Conservation (phyloP, 2,113 vertebrate species). For the Semicossyphus pulcher region DNA sequence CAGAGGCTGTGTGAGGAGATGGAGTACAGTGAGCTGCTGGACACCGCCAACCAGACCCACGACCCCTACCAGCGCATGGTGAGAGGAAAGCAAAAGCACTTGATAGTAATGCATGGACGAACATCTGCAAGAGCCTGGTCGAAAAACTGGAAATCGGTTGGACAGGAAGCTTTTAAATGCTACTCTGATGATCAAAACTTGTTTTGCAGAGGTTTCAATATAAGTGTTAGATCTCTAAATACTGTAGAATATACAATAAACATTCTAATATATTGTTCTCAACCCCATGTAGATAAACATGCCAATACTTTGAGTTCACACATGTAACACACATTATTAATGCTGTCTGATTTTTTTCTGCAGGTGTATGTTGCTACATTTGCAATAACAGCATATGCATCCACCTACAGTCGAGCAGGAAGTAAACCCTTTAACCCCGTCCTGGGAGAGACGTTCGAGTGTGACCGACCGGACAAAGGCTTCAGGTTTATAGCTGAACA, state of each 20-base stretch:
- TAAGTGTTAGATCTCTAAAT: no score
- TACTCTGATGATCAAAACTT: no score
- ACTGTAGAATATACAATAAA: no score
- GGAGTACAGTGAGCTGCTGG: slow-evolving; percentile 95
- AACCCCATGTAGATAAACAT: not conserved
- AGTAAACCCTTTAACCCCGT: slow-evolving; percentile 98
- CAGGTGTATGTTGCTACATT: slow-evolving; percentile 96
- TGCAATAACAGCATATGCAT: slow-evolving; percentile 92
- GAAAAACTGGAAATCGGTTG: no score
- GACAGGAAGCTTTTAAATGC: not conserved
- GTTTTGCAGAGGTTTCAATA: no score
- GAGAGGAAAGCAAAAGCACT: not conserved
- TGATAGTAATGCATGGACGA: not conserved
- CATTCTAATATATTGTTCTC: no score
- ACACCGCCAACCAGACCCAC: slow-evolving; percentile 85
- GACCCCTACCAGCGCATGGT: slow-evolving; percentile 94
- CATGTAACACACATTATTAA: not conserved
- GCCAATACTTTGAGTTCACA: not conserved
- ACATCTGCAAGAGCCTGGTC: no score
- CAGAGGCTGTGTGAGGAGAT: slow-evolving; percentile 97
- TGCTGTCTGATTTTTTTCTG: slow-evolving; percentile 6
- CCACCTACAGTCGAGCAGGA: slow-evolving; percentile 91
- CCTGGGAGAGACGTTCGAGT: slow-evolving; percentile 97
- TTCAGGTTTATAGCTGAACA: slow-evolving; percentile 96
- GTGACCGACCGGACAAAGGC: slow-evolving; percentile 90